Conservation (phyloP, 2,797 vertebrate genomes). For the Notamacropus eugenii region DNA sequence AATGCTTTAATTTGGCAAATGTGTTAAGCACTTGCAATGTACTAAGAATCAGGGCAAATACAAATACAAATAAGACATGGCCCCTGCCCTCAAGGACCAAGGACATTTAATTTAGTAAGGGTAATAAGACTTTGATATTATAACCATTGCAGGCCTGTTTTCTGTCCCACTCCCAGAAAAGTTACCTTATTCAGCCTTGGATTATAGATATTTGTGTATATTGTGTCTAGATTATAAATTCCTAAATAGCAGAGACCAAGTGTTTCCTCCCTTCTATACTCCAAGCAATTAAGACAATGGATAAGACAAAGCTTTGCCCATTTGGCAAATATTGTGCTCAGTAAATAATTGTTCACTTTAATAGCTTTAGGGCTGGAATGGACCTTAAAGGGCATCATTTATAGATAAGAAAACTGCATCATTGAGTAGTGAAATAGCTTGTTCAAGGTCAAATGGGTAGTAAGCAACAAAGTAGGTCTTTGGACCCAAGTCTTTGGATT, state of each 20-base stretch:
- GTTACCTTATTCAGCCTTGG: not conserved
- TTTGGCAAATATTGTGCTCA: not conserved
- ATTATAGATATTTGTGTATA: not conserved
- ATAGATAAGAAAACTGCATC: not conserved
- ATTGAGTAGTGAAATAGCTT: not conserved
- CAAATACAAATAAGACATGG: not conserved
- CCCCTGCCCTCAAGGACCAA: not conserved
- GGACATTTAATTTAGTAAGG: not conserved
- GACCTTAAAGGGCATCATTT: not conserved
- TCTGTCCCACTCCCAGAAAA: not conserved
- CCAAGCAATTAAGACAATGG: not conserved
- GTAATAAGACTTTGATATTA: not conserved
- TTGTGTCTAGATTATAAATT: not conserved
- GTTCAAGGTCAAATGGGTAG: not conserved
- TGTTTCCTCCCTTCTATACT: not conserved
- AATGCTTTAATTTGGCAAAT: not conserved
- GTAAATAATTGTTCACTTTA: not conserved
- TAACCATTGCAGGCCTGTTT: not conserved
- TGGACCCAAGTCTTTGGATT: not conserved
- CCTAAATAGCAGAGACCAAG: not conserved
- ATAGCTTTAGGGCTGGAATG: not conserved
- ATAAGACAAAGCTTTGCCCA: not conserved
- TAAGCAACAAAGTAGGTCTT: not conserved
- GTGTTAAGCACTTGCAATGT: not conserved
- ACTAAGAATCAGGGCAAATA: not conserved